Base-by-base conservation (phyloP, 2,797 vertebrate genomes). In the Leptodactylus fallax region DNA sequence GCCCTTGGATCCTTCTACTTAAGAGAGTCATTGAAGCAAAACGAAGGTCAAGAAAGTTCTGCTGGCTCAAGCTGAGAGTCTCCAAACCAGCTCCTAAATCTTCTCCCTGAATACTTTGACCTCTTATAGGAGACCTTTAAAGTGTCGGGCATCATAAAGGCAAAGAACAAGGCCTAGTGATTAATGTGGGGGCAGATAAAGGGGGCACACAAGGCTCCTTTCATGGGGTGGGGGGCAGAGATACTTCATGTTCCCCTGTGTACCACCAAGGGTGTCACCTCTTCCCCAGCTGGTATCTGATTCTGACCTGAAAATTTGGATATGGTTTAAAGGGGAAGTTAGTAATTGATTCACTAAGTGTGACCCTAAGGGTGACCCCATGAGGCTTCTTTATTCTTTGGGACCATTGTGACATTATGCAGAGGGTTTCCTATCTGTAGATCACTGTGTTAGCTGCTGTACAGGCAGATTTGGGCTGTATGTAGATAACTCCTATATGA, bases 171-270 rank as follows among this genome's bases (percentile, higher is more conserved):
- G 27, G 21, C 21, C 49, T 23, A 2, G 61, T 89, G 88, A 89
- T 87, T 83, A 79, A 89, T 89, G 80, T 83, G 49, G 36, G 51
- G 21, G 13, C 53, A 86, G 84, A 89, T 89, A 71, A 89, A 83
- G 72, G 85, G 23, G 79, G 61, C 49, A 83, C 65, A 83, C 51
- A 83, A 81, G 49, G 67, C 53, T 53, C 79, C 36, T 71, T 89
- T 86, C 71, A 61, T 79, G 80, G 65, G 45, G 3, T 6, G 87
- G 3, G 21, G 16, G 19, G 13, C 25, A 25, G 56, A 60, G 23
- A 74, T 16, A 12, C 63, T 51, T 25, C 47, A 25, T 25, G 16
- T 61, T 7, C 77, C 71, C 55, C 88, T 36, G 84, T 67, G 13
- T 61, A 49, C 36, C 23, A 49, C 69, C 21, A 47, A 23, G 63